Base-by-base conservation (phyloP, 2,888 invertebrate genomes). In the Drosophila emarginata region DNA sequence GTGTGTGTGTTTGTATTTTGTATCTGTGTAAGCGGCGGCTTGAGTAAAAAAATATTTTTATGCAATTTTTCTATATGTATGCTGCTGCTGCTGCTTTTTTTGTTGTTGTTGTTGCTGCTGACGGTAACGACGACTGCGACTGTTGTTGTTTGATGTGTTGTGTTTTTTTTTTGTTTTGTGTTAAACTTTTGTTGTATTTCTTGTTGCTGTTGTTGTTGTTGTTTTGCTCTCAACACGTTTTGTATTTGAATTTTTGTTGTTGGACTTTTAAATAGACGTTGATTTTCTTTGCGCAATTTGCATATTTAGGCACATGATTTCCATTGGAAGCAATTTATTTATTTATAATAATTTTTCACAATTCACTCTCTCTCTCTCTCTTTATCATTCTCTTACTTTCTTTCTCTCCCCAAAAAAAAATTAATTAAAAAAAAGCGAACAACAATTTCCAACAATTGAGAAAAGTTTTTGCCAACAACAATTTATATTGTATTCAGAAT, bases 241-340 rank as follows among this genome's bases (percentile, higher is more conserved):
- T 82, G 87, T 82, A 82, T 85, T 82, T 87, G 88, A 81, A 82
- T 85, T 83, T 28, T 67, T 80, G 67, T 72, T 74, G 80, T 77
- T 77, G 78, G 72, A 76, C 68, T 83, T 86, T 87, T 85, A 85
- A 82, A 87, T 87, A 85, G 82, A 79, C 85, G 82, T 87, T 85
- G 82, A 79, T 82, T 82, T 82, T 82, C 82, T 81, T 87, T 79
- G 86, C 82, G 88, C 79, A 88, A 88, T 88, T 88, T 88, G 84
- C 87, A 85, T 88, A 87, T 88, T 84, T 84, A 88, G 89, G 86
- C 86, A 88, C 86, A 86, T 88, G 78, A 87, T 88, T 88, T 86
- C 73, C 82, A 88, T 80, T 87, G 79, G 70, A 81, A 88, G 87
- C 75, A 72, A 79, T 87, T 86, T 80, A 79, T 81, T 73, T 74